Evolutionary conservation across 1,140 invertebrate species (phyloP).

Genomic region (Temnothorax nylanderi): DNA sequence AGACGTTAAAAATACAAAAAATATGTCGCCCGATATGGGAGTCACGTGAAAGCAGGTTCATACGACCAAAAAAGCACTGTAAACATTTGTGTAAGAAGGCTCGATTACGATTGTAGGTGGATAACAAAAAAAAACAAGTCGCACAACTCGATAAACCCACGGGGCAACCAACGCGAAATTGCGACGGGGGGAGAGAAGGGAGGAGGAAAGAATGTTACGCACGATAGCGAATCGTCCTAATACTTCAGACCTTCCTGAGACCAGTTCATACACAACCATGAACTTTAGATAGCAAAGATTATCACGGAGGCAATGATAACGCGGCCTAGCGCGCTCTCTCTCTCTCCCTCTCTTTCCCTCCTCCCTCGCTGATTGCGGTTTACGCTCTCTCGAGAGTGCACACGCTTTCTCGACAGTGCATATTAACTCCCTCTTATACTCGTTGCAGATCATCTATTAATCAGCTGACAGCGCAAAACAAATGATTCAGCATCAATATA

Average conservation of each 20-base stretch:
- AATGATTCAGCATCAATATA: slow-evolving; percentile 14
- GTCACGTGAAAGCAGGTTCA: neutral
- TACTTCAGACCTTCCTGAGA: slow-evolving; percentile 62
- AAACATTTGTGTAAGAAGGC: slow-evolving; percentile 18
- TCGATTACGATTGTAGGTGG: slow-evolving; percentile 11
- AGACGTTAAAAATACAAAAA: neutral
- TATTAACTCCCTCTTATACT: neutral
- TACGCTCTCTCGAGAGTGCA: neutral
- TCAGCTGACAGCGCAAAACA: slow-evolving; percentile 25
- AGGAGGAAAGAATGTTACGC: neutral
- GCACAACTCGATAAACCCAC: neutral
- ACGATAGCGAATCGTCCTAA: slow-evolving; percentile 56
- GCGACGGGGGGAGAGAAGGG: no score
- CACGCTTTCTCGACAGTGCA: neutral
- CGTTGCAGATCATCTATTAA: neutral
- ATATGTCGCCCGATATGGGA: neutral
- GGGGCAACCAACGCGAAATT: neutral
- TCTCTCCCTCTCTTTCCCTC: neutral
- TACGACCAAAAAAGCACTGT: neutral
- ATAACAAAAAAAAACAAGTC: slow-evolving; percentile 60
- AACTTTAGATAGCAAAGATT: slow-evolving; percentile 73
- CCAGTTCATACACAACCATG: slow-evolving; percentile 61
- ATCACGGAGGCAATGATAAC: slow-evolving; percentile 67
- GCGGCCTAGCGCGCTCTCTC: neutral
- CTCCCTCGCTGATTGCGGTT: neutral